Evolutionary conservation across 1,140 invertebrate genomes (phyloP), one percentile per base, ranked within the genome.

Genomic region (Trinorchestia longiramus): DNA sequence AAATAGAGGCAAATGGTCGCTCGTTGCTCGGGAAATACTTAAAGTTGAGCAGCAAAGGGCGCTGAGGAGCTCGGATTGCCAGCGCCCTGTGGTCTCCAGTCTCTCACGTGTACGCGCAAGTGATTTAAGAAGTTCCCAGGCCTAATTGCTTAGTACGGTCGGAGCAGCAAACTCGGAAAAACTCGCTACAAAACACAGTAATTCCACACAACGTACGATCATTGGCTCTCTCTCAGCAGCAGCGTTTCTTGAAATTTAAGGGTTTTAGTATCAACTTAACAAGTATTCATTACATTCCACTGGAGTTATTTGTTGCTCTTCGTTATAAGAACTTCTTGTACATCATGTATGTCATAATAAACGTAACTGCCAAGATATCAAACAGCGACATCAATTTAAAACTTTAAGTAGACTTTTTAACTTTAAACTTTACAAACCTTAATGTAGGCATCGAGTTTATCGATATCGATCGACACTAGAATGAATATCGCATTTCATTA

Each of bases 21-120:
- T 77, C 62, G 36, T 77, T 77, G 62, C 62, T 36, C 15, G 62
- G 36, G 62, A 77, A 77, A 77, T 77, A 77, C 11, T 77, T 11
- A 1, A 77, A 77, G 62, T 77, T 77, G 62, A 77, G 62, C 62
- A 23, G 62, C 62, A 77, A 77, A 77, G 62, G 62, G 62, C 62
- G 62, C 62, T 77, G 15, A 77, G 28, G 11, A 77, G 62, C 62
- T 77, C 62, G 28, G 62, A 77, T 77, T 77, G 62, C 62, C 3
- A 77, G 62, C 62, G 62, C 62, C 62, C 62, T 77, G 62, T 77
- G 62, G 62, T 77, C 62, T 77, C 62, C 62, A 77, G 62, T 77
- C 36, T 77, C 62, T 77, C 62, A 77, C 62, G 62, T 77, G 62
- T 77, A 77, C 62, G 62, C 62, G 62, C 62, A 77, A 77, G 62